Base-by-base conservation (phyloP, 2,113 vertebrate species). In the Cyprinodon brontotheroides region DNA sequence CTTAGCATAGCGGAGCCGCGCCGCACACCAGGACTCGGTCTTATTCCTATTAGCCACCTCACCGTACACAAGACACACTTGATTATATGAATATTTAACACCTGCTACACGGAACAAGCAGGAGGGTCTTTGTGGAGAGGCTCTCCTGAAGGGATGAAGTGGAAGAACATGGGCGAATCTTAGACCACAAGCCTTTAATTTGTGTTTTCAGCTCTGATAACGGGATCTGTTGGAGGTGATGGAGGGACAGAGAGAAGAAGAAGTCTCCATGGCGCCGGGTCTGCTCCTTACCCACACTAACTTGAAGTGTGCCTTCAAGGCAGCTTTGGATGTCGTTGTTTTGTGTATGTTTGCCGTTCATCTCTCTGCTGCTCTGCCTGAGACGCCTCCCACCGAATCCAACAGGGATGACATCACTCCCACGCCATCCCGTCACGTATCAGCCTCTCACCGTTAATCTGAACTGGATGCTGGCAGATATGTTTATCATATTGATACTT, bases 401-500 rank as follows among this genome's bases (percentile, higher is more conserved):
- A 66, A 85, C 77, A 84, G 75, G 85, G 73, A 65, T 81, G 13
- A 76, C 41, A 71, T 65, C 64, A 63, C 67, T 40, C 36, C 47
- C 48, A 68, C 77, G 83, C 73, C 17, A 12, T 82, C 78, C 83
- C 85, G 83, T 81, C 86, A 93, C 91, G 92, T 92, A 93, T 93
- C 93, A 89, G 86, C 87, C 88, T 85, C 74, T 68, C 65, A 90
- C 74, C 83, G 79, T 83, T 70, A 62, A 61, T 75, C 66, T 79
- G 69, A 80, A 77, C 87, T 79, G 83, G 87, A 89, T 83, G 79
- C 86, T 61, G 74, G 89, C 90, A 90, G 86, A 94, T 89, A 87
- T 83, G 89, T 94, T 94, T 94, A 95, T 95, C 94, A 95, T 94
- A 94, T 94, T 95, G 93, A 94, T 94, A 94, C 91, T 90, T 89